Base-by-base conservation (phyloP, 2,797 vertebrate species). In the Chelmon rostratus region DNA sequence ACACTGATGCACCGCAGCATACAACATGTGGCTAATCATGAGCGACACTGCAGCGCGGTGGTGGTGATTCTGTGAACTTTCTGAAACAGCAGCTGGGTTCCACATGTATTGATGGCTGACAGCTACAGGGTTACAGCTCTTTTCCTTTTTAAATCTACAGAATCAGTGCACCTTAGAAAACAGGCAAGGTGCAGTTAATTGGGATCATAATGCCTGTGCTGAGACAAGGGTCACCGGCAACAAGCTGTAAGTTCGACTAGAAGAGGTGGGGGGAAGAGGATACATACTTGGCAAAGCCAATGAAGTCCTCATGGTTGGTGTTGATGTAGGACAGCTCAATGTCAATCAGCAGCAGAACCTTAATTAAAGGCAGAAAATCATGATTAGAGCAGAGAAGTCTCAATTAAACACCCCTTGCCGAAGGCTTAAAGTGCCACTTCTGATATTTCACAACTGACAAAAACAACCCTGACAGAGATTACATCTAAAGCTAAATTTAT, bases 251-350 rank as follows among this genome's bases (percentile, higher is more conserved):
- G 72, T 76, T 54, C 50, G 56, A 58, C 12, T 35, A 38, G 40
- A 58, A 38, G 28, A 31, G 33, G 47, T 12, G 6, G 25, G 13
- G 25, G 16, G 38, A 35, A 40, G 35, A 19, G 0, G 38, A 25
- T 28, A 96, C 98, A 78, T 94, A 99, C 98, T 99, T 99, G 84
- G 98, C 98, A 62, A 99, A 99, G 61, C 98, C 98, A n/a, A 99
- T 99, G 94, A 99, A 99, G 94, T 99, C 98, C 77, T 99, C 98
- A 0, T 99, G 98, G 93, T 99, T 99, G 47, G 98, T 99, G 95
- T 99, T 99, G 94, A 99, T 99, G 95, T 99, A 99, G 31, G 97
- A 98, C 88, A 98, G 94, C 92, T 99, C 98, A 18, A 97, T 98
- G 94, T 99, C 98, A 46, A 99, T 99, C 88, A 99, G 94, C 78